Conservation (phyloP, 2,888 invertebrate species). For the Troglohyphantes excavatus region DNA sequence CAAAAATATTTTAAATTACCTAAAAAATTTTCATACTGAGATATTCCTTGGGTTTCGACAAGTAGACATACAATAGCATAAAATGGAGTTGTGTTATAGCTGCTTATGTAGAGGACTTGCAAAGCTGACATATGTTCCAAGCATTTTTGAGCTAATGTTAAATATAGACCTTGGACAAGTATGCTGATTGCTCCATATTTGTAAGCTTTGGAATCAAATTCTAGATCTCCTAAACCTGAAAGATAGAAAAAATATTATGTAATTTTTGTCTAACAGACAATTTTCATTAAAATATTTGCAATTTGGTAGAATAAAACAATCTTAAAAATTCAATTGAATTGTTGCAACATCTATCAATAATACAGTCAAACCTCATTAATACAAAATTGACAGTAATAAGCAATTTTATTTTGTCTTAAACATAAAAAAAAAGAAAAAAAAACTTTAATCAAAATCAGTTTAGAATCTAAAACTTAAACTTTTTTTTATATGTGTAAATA, state of each 20-base stretch:
- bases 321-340: no score
- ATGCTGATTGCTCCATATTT: constrained; percentile 83
- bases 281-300: no score
- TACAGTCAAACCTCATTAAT: no score
- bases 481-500: no score
- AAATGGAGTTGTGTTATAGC: constrained; percentile 83
- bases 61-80: constrained; percentile 81
- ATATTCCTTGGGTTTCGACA: constrained; percentile 80
- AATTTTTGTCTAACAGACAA: no score
- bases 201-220: constrained; percentile 82
- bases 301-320: no score
- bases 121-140: constrained; percentile 82
- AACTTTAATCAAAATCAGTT: no score
- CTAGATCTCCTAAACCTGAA: constrained; percentile 83
- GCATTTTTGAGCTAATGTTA: constrained; percentile 83
- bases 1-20: constrained; percentile 17
- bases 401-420: no score
- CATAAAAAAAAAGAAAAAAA: no score
- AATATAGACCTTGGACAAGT: constrained; percentile 83
- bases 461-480: no score
- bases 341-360: no score
- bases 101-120: constrained; percentile 83
- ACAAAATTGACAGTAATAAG: no score
- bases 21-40: constrained; percentile 26
- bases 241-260: constrained; percentile 58